Conservation (phyloP, 2,113 vertebrate species). For the Laticauda laticaudata region DNA sequence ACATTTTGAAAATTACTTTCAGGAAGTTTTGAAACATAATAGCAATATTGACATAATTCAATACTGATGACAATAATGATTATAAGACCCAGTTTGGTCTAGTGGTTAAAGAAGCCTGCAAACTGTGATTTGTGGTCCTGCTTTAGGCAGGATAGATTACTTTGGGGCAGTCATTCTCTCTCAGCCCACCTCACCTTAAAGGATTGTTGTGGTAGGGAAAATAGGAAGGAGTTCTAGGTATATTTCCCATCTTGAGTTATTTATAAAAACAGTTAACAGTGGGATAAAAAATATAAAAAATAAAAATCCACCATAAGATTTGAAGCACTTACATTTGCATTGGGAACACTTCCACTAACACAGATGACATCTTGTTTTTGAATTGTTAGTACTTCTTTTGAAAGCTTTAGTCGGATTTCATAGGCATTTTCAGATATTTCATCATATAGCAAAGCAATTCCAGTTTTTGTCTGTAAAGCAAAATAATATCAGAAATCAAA, state of each 20-base stretch:
- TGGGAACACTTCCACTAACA: constrained; percentile 74
- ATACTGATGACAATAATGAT: not conserved
- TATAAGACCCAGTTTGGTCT: not conserved
- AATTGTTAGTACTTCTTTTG: constrained; percentile 84
- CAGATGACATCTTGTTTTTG: constrained; percentile 92
- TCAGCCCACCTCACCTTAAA: not conserved
- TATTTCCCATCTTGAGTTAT: not conserved
- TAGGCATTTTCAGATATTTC: constrained; percentile 82
- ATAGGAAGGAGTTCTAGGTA: not conserved
- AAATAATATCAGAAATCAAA: constrained; percentile 16
- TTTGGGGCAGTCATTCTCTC: not conserved
- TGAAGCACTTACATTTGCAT: constrained; percentile 87
- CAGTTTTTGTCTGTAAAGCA: constrained; percentile 83
- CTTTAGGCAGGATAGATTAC: not conserved
- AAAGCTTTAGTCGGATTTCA: constrained; percentile 87
- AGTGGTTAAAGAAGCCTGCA: not conserved
- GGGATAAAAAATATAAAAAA: not conserved
- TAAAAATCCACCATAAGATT: not conserved
- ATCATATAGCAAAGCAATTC: constrained; percentile 82
- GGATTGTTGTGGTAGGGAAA: not conserved
- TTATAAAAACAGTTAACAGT: not conserved
- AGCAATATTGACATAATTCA: not conserved
- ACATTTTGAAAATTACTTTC: not conserved
- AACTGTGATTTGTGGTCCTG: not conserved
- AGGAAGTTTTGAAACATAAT: constrained; percentile 16